These are phyloP conservation scores for Hydrolagus colliei DNA, from an alignment of 2,797 vertebrate species.

Conservation along the genomic window DNA sequence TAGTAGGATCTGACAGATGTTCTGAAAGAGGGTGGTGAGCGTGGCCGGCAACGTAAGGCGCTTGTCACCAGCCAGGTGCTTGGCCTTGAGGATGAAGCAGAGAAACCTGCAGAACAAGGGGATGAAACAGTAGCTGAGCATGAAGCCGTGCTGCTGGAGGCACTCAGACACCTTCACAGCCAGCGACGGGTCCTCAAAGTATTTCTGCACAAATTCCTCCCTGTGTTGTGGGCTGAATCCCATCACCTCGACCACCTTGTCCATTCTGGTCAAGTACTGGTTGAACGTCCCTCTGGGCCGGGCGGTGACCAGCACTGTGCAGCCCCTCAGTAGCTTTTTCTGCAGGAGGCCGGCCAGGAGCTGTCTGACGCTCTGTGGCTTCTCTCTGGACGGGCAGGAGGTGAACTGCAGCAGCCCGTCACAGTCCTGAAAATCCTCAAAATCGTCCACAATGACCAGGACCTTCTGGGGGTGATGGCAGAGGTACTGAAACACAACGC, in stretches of 20 bases:
- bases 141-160: constrained; percentile 54
- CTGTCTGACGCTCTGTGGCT: constrained; percentile 55
- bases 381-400: constrained; percentile 43
- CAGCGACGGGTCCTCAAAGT: constrained; percentile 53
- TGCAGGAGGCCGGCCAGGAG: constrained; percentile 74
- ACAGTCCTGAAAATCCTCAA: constrained; percentile 66
- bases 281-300: constrained; percentile 65
- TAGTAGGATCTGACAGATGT: constrained; percentile 55
- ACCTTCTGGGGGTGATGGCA: constrained; percentile 61
- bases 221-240: constrained; percentile 67
- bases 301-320: constrained; percentile 69
- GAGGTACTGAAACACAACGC: constrained; percentile 61
- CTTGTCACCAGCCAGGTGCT: constrained; percentile 38
- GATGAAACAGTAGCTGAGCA: constrained; percentile 69
- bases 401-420: constrained; percentile 57
- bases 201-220: constrained; percentile 57
- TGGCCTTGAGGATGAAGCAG: constrained; percentile 59
- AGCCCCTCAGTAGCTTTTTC: constrained; percentile 69
- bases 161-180: constrained; percentile 45
- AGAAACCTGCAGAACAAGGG: constrained; percentile 68
- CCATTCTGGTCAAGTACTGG: constrained; percentile 64
- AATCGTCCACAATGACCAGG: constrained; percentile 77
- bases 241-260: constrained; percentile 65
- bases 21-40: constrained; percentile 66
- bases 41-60: constrained; percentile 57